phyloP scores from a whole-genome alignment of 2,113 vertebrate species.

The Periophthalmodon schlosseri region DNA sequence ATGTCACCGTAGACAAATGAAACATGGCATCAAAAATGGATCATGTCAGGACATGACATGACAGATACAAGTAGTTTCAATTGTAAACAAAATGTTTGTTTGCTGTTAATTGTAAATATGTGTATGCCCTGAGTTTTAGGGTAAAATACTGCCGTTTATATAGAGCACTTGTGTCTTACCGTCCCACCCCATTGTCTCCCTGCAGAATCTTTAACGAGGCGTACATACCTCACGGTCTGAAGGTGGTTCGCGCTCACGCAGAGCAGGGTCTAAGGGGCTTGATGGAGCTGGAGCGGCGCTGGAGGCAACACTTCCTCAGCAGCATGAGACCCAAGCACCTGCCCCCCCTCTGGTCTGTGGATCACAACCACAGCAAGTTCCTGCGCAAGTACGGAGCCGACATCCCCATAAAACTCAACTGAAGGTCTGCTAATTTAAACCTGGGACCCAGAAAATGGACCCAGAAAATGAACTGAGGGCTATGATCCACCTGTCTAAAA shows the following conservation, averaged over 20 bases:
- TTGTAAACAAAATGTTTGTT: too few species aligned
- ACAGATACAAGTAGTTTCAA: too few species aligned
- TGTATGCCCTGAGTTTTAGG: background rate
- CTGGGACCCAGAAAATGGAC: background rate
- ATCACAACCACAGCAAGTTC: slow-evolving; percentile 93
- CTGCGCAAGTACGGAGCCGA: slow-evolving; percentile 88
- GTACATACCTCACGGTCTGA: slow-evolving; percentile 91
- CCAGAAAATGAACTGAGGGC: background rate
- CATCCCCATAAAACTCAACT: slow-evolving; percentile 82
- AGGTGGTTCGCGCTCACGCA: slow-evolving; percentile 86
- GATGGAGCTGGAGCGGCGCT: slow-evolving; percentile 90
- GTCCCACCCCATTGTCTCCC: background rate
- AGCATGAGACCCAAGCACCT: slow-evolving; percentile 89
- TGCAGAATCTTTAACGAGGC: slow-evolving; percentile 90
- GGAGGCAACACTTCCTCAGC: slow-evolving; percentile 94
- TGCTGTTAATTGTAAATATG: too few species aligned
- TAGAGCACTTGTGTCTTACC: background rate
- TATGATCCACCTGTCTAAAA: background rate
- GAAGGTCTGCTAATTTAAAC: slow-evolving; percentile 29
- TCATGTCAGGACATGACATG: too few species aligned
- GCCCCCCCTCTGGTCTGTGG: slow-evolving; percentile 90
- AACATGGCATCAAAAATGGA: too few species aligned
- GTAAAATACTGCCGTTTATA: background rate
- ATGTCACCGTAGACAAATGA: too few species aligned
- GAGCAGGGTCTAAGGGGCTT: slow-evolving; percentile 84